Base-by-base conservation (phyloP, 2,797 vertebrate genomes). In the Betta splendens region DNA sequence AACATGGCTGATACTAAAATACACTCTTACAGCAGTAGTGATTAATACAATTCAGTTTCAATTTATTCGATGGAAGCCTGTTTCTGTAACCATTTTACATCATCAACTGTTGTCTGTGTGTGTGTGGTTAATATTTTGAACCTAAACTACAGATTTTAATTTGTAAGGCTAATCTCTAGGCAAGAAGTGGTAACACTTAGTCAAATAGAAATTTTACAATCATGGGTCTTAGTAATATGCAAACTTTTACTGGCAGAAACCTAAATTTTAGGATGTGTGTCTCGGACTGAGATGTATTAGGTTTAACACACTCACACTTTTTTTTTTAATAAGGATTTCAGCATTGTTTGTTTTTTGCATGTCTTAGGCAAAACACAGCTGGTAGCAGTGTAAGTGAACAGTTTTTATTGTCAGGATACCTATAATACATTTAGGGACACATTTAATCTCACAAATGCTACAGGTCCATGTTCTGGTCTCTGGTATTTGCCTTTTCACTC, bases 401-500 rank as follows among this genome's bases (percentile, higher is more conserved):
- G 7, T 59, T 72, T 50, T 31, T 35, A 23, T 62, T 62, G 17
- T 26, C 59, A 26, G 61, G 29, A 37, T 69, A 44, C 23, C 21
- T 21, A 18, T n/a, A n/a, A n/a, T n/a, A n/a, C n/a, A n/a, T n/a
- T n/a, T n/a, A n/a, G n/a, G n/a, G n/a, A n/a, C n/a, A n/a, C 11
- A 62, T 42, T 69, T 79, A 37, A 74, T 69, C 48, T 74, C 25
- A 25, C 61, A 57, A 73, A 63, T 71, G 68, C 75, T 69, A 62
- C 77, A 81, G 79, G 81, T 84, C 68, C 39, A 21, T 77, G 52
- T 78, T 59, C 42, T 16, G 17, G 73, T 79, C 42, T 71, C 20
- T 66, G 56, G 45, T 74, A 67, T 82, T 71, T 80, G 63, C 51
- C 59, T 64, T 54, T 77, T 66, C 61, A 64, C 48, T 65, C 60